Evolutionary conservation across 2,113 vertebrate genomes (phyloP), one percentile per base, ranked within the genome.

Genomic region (Corydoras maculifer): DNA sequence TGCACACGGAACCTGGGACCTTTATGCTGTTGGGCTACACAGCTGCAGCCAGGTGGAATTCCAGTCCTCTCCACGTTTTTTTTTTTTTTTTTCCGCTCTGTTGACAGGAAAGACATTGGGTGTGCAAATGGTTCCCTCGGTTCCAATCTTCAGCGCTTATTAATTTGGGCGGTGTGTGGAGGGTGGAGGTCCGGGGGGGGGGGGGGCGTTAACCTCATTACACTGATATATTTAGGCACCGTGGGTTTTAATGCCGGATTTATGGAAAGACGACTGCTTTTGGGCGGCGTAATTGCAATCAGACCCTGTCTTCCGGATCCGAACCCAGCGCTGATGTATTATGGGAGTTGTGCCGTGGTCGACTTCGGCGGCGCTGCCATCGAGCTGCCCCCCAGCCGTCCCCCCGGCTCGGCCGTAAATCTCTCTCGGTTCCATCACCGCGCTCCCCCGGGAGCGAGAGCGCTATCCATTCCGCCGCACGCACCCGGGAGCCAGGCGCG

Each of bases 391-490:
- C 32, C 30, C 5, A 15, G 31, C 51, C 51, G 51, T 53, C 51
- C 51, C 51, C 43, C 8, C 53, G 53, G n/a, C 48, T n/a, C 35
- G 9, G 30, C 50, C 12, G 15, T 69, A 66, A 65, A 49, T 60
- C 55, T 60, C 70, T 11, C 32, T 32, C 58, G 12, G 43, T 43
- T 68, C 68, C 65, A 32, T 51, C 49, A 59, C 53, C 49, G 2
- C 10, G 14, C 35, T n/a, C n/a, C 60, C 15, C n/a, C 49, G 29
- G 35, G 43, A 58, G 59, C 3, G 15, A 65, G 53, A 53, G 58
- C n/a, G 49, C 48, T 30, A 51, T 66, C 55, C 48, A 35, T 75
- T 72, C 43, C 63, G n/a, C 15, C 53, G 50, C 64, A 61, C 49
- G 13, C 32, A 69, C 74, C 68, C 67, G 29, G 49, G 66, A 43